A percentile compares a stretch with the other conserved stretches of the same genome.
These are phyloP conservation scores for Papilio aristodemus DNA, from an alignment of 1,140 invertebrate species.

Conservation along the genomic window DNA sequence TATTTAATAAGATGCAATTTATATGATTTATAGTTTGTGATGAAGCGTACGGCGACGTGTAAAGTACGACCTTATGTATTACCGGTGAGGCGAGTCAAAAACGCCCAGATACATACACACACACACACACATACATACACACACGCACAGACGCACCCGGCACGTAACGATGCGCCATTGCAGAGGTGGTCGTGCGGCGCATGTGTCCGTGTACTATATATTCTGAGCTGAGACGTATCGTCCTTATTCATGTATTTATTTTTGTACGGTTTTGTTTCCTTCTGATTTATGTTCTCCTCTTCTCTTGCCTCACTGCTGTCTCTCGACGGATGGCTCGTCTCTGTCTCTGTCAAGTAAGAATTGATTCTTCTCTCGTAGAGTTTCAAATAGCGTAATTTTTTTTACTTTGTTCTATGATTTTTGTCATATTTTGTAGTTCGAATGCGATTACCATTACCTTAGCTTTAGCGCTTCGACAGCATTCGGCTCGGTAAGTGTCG, in stretches of 20 bases:
- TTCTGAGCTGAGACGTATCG: neutral
- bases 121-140: too few species aligned
- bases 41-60: too few species aligned
- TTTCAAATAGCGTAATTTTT: neutral
- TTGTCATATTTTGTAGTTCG: constrained; percentile 4
- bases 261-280: constrained; percentile 37
- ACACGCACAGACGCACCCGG: too few species aligned
- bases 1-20: too few species aligned
- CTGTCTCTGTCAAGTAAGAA: constrained; percentile 52
- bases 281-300: constrained; percentile 38
- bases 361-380: constrained; percentile 30
- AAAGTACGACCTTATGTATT: too few species aligned
- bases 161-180: too few species aligned
- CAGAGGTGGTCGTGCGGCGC: too few species aligned
- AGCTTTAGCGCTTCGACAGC: neutral
- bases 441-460: neutral
- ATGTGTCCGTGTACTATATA: neutral
- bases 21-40: too few species aligned
- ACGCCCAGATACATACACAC: too few species aligned
- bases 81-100: too few species aligned
- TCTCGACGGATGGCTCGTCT: constrained; percentile 46
- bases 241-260: neutral
- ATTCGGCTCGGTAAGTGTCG: neutral
- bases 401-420: neutral
- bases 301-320: constrained; percentile 39